These are phyloP conservation scores for Polydrusus tereticollis DNA, from an alignment of 2,888 invertebrate species.

Conservation along the genomic window DNA sequence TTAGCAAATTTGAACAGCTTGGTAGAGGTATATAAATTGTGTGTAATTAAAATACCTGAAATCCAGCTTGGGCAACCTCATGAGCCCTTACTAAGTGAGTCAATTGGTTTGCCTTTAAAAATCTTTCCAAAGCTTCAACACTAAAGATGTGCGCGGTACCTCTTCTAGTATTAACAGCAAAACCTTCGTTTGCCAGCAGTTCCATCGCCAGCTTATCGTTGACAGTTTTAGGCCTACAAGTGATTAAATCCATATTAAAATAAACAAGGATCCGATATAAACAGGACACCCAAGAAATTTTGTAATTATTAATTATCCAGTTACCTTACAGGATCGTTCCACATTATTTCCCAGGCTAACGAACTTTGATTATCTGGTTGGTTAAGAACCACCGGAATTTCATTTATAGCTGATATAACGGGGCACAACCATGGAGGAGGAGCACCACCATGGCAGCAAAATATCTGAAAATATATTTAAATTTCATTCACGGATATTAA, in stretches of 20 bases:
- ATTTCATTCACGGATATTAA: too few species aligned
- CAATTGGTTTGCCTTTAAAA: constrained; percentile 75
- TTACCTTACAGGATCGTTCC: constrained; percentile 81
- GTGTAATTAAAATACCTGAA: constrained; percentile 70
- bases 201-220: constrained; percentile 69
- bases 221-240: constrained; percentile 65
- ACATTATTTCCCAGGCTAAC: constrained; percentile 84
- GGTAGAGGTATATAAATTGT: too few species aligned
- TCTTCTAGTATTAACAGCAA: constrained; percentile 75
- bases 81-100: constrained; percentile 82
- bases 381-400: constrained; percentile 75
- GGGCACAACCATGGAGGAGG: constrained; percentile 79
- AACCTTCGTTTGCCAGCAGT: constrained; percentile 74
- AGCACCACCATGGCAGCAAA: constrained; percentile 85
- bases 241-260: too few species aligned
- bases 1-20: too few species aligned
- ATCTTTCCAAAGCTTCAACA: constrained; percentile 76
- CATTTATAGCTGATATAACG: constrained; percentile 73
- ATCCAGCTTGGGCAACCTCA: constrained; percentile 79
- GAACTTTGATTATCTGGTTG: constrained; percentile 77
- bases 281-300: too few species aligned
- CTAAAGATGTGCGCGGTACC: constrained; percentile 83
- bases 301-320: neutral
- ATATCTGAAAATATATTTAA: constrained; percentile 74
- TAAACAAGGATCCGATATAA: too few species aligned